These are phyloP conservation scores for Drosophila saltans DNA, from an alignment of 1,140 invertebrate genomes.

Conservation along the genomic window DNA sequence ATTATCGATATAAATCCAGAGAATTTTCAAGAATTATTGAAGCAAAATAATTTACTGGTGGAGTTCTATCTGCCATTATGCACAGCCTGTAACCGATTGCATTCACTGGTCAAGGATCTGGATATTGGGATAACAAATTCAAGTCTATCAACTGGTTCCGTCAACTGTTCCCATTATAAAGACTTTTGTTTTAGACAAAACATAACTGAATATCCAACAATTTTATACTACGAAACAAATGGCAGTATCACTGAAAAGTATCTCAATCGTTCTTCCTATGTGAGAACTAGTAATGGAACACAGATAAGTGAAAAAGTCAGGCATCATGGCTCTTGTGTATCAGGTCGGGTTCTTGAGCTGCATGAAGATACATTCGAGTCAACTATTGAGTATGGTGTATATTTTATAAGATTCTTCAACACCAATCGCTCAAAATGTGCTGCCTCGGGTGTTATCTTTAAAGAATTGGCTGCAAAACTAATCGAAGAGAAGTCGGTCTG, in stretches of 20 bases:
- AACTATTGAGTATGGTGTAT: neutral
- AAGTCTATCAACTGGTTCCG: neutral
- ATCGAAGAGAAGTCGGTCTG: neutral
- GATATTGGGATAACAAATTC: neutral
- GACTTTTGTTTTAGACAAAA: neutral
- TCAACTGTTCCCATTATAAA: constrained; percentile 6
- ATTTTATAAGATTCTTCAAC: constrained; percentile 19
- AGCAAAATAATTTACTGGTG: neutral
- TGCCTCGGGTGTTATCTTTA: neutral
- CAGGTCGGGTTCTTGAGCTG: neutral
- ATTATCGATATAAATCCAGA: neutral
- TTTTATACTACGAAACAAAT: neutral
- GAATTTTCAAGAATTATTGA: neutral
- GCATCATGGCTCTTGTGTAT: neutral
- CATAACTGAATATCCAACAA: neutral
- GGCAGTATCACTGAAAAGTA: neutral
- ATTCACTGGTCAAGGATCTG: neutral
- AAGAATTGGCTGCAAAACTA: constrained; percentile 1
- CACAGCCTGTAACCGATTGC: neutral
- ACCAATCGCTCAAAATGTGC: neutral
- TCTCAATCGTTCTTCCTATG: too few relatives aligned
- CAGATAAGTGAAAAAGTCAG: neutral
- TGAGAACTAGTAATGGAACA: too few relatives aligned
- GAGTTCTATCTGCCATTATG: neutral
- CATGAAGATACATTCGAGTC: neutral